These are phyloP conservation scores for mouse (Mus musculus) DNA, from an alignment of 2,113 vertebrate species.

Conservation along the genomic window DNA sequence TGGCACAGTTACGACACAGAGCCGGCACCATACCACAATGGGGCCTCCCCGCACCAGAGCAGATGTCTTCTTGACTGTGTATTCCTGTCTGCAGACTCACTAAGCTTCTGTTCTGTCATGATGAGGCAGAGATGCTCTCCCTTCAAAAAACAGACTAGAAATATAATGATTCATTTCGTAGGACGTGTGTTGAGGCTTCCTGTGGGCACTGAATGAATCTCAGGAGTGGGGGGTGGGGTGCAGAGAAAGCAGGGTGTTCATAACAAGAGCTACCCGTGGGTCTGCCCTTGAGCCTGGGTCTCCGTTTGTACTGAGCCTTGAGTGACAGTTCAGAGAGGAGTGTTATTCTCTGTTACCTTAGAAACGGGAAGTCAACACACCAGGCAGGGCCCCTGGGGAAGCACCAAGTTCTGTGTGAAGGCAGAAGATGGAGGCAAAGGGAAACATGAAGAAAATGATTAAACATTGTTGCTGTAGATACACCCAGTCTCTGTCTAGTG, in stretches of 20 bases:
- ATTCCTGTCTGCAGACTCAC: not conserved
- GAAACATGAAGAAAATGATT: not conserved
- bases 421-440: not conserved
- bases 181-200: not conserved
- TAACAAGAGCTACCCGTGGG: rapidly evolving
- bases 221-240: not conserved
- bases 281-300: not conserved
- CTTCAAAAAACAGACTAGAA: not conserved
- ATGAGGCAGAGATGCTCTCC: not conserved
- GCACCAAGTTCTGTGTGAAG: not conserved
- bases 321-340: not conserved
- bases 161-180: not conserved
- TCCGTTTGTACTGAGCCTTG: too few relatives aligned
- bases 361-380: not conserved
- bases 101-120: not conserved
- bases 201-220: not conserved
- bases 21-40: not conserved
- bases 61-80: not conserved
- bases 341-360: not conserved
- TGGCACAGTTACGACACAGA: not conserved
- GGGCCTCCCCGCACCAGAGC: rapidly evolving
- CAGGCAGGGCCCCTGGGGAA: not conserved
- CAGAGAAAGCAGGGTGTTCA: not conserved
- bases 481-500: too few relatives aligned
- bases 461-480: not conserved